Evolutionary conservation across 2,113 vertebrate species (phyloP).

Genomic region (Steatornis caripensis): DNA sequence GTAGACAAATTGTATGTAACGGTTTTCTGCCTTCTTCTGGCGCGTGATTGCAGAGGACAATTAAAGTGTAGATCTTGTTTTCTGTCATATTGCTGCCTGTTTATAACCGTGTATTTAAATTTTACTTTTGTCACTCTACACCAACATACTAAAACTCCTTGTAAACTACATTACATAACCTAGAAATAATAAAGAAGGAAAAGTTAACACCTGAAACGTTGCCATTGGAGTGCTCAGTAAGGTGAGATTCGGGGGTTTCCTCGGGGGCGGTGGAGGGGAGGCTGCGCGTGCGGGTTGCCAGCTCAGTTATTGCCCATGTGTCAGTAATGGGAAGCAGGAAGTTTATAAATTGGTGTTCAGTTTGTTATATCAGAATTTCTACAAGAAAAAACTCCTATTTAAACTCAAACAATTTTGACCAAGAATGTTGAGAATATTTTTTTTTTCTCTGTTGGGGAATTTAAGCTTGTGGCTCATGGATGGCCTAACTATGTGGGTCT

Average conservation of each 20-base stretch:
- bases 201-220: not conserved
- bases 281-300: not conserved
- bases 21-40: not conserved
- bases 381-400: not conserved
- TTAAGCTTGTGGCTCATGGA: not conserved
- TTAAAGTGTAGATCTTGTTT: constrained; percentile 53
- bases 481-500: not conserved
- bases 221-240: not conserved
- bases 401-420: not conserved
- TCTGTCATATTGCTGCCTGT: constrained; percentile 70
- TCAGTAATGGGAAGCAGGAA: not conserved
- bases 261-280: not conserved
- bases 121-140: constrained; percentile 75
- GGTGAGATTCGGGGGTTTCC: not conserved
- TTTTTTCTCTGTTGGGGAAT: not conserved
- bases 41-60: not conserved
- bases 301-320: fast-evolving
- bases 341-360: not conserved
- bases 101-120: not conserved
- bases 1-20: not conserved
- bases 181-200: constrained; percentile 76
- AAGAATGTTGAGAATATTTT: not conserved
- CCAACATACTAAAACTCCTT: constrained; percentile 54
- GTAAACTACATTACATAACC: constrained; percentile 68
- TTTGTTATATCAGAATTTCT: not conserved